Percentiles rank a stretch among this genome's conserved stretches.
These are phyloP conservation scores for Tarsius wallacei DNA, from an alignment of 2,797 vertebrate genomes.

Conservation along the genomic window DNA sequence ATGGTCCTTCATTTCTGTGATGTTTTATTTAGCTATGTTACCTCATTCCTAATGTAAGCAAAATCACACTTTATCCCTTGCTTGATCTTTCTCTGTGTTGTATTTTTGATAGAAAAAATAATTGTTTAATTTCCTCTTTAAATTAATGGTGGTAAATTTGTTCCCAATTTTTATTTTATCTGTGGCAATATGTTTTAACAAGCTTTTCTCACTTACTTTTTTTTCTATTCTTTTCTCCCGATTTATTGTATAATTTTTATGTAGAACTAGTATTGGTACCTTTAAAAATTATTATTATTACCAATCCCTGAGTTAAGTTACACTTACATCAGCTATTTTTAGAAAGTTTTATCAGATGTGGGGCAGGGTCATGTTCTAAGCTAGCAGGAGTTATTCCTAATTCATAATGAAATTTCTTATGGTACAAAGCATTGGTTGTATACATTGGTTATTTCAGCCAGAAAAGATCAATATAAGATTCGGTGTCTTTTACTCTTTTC, in stretches of 20 bases:
- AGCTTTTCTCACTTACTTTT: neutral
- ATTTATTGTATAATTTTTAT: constrained; percentile 1
- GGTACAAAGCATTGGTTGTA: neutral
- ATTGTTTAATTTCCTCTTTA: constrained; percentile 49
- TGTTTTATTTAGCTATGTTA: neutral
- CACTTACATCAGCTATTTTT: neutral
- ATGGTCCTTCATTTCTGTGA: neutral
- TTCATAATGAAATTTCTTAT: constrained; percentile 3
- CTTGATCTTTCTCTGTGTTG: neutral
- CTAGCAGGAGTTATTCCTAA: neutral
- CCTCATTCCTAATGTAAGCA: neutral
- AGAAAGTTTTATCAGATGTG: neutral
- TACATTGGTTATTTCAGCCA: neutral
- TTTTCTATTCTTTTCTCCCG: neutral
- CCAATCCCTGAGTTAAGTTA: neutral
- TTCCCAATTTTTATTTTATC: constrained; percentile 33
- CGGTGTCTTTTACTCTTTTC: neutral
- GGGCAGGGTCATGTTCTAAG: neutral
- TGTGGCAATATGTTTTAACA: neutral
- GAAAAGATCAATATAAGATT: neutral
- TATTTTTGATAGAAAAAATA: constrained; percentile 17
- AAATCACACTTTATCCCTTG: neutral
- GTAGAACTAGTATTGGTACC: neutral
- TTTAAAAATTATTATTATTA: neutral
- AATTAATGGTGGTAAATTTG: neutral